Evolutionary conservation across 2,113 vertebrate genomes (phyloP).

Genomic region (Chaetodon auriga): DNA sequence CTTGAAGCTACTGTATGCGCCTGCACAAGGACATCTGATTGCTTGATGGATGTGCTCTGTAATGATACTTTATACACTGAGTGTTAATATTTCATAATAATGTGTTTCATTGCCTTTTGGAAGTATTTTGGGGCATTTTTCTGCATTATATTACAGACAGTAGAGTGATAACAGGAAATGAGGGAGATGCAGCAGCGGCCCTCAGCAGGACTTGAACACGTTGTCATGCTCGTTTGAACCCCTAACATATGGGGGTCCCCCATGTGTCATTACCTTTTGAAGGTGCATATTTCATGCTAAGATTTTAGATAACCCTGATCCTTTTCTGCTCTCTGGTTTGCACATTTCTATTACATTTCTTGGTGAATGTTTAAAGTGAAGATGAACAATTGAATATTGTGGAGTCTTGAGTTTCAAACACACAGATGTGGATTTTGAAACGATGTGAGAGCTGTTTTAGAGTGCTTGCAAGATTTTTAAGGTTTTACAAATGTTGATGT

Average conservation of each 20-base stretch:
- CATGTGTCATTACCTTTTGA: not conserved
- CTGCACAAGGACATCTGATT: not conserved
- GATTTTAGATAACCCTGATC: not conserved
- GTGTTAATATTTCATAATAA: slow-evolving; percentile 1
- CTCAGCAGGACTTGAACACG: not conserved
- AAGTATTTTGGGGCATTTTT: not conserved
- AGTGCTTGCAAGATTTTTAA: too few species aligned
- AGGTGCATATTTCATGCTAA: not conserved
- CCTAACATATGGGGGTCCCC: not conserved
- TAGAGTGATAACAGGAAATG: not conserved
- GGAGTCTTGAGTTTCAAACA: not conserved
- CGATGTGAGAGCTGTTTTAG: too few species aligned
- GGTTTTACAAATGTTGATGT: not conserved
- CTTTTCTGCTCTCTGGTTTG: not conserved
- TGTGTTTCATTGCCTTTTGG: not conserved
- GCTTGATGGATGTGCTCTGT: not conserved
- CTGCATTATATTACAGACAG: not conserved
- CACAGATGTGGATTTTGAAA: not conserved
- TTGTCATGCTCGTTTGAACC: not conserved
- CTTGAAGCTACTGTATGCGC: not conserved
- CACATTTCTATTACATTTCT: not conserved
- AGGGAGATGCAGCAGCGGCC: not conserved
- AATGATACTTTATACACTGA: not conserved
- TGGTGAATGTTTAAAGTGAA: not conserved
- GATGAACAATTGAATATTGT: not conserved